Evolutionary conservation across 2,888 invertebrate genomes (phyloP).

Genomic region (Drosophila seclusa): DNA sequence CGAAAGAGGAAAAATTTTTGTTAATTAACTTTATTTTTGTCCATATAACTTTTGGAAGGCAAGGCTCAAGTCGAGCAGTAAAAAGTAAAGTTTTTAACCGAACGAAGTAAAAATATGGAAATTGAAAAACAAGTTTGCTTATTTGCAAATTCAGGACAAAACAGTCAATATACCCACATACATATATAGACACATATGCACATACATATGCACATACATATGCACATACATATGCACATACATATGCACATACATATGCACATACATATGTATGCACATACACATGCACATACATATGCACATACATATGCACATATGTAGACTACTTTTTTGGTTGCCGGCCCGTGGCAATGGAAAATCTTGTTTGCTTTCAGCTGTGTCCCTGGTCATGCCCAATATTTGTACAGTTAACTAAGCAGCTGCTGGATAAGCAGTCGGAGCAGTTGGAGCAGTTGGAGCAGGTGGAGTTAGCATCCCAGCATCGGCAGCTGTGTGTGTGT

Average conservation of each 20-base stretch:
- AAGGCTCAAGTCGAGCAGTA: background rate
- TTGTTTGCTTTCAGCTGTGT: conserved; percentile 48
- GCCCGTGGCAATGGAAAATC: conserved; percentile 38
- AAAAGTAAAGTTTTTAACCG: background rate
- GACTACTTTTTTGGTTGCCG: conserved; percentile 2
- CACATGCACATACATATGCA: background rate
- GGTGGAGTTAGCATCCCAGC: background rate
- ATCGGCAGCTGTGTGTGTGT: background rate
- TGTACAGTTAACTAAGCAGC: conserved; percentile 60
- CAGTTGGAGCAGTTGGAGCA: background rate
- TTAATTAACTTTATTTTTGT: background rate
- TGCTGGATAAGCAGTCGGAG: conserved; percentile 1
- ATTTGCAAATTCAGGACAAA: conserved; percentile 10
- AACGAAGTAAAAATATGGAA: background rate
- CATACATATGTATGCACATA: background rate
- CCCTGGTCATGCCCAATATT: conserved; percentile 50
- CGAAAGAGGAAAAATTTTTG: background rate
- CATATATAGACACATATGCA: background rate
- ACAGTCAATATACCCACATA: conserved; percentile 8
- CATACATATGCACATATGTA: background rate
- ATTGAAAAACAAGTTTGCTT: conserved; percentile 6
- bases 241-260: background rate
- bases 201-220: background rate
- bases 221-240: background rate
- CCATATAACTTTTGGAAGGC: background rate